Evolutionary conservation across 2,797 vertebrate genomes (phyloP).

Genomic region (Melanotaenia pygmaea): DNA sequence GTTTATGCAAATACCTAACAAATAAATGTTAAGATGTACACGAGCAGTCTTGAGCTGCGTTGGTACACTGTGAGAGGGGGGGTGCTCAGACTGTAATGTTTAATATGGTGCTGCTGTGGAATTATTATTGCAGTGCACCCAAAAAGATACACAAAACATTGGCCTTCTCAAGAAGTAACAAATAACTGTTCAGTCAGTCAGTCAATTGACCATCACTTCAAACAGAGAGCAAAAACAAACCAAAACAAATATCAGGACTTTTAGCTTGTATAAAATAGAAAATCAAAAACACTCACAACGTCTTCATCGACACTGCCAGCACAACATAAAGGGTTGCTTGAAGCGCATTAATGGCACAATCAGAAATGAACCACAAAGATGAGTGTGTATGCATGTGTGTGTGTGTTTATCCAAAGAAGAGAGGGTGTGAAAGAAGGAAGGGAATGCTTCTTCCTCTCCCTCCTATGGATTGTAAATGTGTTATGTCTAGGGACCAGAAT

Average conservation of each 20-base stretch:
- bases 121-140: constrained; percentile 73
- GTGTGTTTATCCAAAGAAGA: constrained; percentile 25
- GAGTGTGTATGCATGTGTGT: constrained; percentile 48
- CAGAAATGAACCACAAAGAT: constrained; percentile 83
- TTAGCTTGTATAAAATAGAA: constrained; percentile 75
- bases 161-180: constrained; percentile 72
- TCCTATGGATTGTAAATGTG: constrained; percentile 57
- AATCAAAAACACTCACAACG: constrained; percentile 79
- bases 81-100: constrained; percentile 32
- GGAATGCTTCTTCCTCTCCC: constrained; percentile 30
- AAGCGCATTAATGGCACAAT: constrained; percentile 89
- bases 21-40: constrained; percentile 58
- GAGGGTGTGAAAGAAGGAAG: constrained; percentile 34
- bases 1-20: constrained; percentile 75
- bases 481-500: constrained; percentile 80
- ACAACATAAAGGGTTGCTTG: constrained; percentile 78
- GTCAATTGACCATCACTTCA: constrained; percentile 66
- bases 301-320: constrained; percentile 80
- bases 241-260: constrained; percentile 77
- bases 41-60: constrained; percentile 41
- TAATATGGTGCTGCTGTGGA: constrained; percentile 42
- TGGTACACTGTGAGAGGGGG: constrained; percentile 24
- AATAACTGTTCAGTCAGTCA: constrained; percentile 68
- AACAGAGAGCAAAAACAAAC: constrained; percentile 67
- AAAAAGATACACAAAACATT: constrained; percentile 62